Conservation (phyloP, 2,113 vertebrate genomes). For the Plectropomus leopardus region DNA sequence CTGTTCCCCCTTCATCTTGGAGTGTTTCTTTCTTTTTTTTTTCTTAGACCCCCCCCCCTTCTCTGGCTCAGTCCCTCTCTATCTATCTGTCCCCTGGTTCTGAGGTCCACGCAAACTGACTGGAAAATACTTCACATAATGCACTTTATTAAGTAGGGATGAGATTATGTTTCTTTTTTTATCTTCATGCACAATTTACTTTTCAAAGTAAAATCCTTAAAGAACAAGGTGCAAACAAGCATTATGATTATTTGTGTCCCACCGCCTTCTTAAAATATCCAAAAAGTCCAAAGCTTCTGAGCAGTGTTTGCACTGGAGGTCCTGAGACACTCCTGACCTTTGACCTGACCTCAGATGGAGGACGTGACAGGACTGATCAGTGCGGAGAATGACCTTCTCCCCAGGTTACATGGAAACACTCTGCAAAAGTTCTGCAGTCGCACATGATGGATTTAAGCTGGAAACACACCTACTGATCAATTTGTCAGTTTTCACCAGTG, state of each 20-base stretch:
- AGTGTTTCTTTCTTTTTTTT: slow-evolving; percentile 64
- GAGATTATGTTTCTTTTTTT: background rate
- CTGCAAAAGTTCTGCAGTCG: background rate
- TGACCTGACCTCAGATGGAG: slow-evolving; percentile 47
- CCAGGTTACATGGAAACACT: background rate
- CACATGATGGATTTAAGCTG: no score
- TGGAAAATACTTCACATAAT: background rate
- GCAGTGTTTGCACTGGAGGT: slow-evolving; percentile 15
- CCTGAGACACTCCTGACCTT: slow-evolving; percentile 51
- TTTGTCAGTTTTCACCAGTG: no score
- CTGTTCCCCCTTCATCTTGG: slow-evolving; percentile 85
- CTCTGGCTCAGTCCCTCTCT: slow-evolving; percentile 33
- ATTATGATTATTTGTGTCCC: background rate
- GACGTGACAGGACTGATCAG: background rate
- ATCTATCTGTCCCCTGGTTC: slow-evolving; percentile 18
- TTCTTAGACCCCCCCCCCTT: slow-evolving; percentile 42
- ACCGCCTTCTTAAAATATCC: background rate
- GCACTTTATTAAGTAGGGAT: background rate
- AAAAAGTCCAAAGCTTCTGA: slow-evolving; percentile 5
- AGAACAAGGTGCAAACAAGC: background rate
- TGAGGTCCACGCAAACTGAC: background rate
- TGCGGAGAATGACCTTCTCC: background rate
- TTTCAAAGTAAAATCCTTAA: background rate
- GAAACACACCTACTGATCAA: no score
- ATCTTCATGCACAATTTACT: no score